Evolutionary conservation across 2,888 invertebrate species (phyloP), one percentile per base, ranked within the genome.

Genomic region (Imbricaverruca yamaguchii): DNA sequence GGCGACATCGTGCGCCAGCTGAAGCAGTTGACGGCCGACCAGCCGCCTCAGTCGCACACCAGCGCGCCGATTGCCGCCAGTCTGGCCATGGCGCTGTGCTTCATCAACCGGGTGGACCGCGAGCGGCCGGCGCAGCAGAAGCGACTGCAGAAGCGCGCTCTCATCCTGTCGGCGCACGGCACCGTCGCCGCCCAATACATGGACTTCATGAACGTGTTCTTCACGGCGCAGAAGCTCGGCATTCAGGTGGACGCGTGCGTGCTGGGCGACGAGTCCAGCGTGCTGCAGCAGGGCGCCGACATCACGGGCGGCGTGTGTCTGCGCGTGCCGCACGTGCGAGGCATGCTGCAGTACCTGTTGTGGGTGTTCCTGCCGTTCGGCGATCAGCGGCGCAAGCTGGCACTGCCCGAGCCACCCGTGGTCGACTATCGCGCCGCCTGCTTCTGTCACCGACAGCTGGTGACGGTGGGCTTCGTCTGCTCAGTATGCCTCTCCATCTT

Each of bases 201-300:
- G 92, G 96, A 96, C 86, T 96, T 97, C 85, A 98, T 98, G 97
- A 98, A 98, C 87, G 94, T 95, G 4, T 97, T 98, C 87, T 98
- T 98, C 86, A 96, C 98, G 6, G 96, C 98, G 3, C 96, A 94
- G 81, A 84, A 84, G 80, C 81, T 83, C 53, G 93, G 93, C 88
- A 92, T 97, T 74, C 90, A 94, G 11, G 90, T 98, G 80, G 98
- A 98, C 88, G 95, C 96, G 6, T 98, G 98, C 86, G 93, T 97
- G 3, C 88, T 98, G 85, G 95, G 95, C 87, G 93, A 94, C 86
- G 95, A 96, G 85, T 90, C 97, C 77, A 95, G 95, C 84, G 88
- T 98, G 53, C 89, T 98, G 80, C 97, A 97, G 87, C 98, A 97
- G 88, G 98, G 97, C 21, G 96, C 97, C 87, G 98, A 98, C 88